Percentiles rank a stretch among this genome's conserved stretches.
These are phyloP conservation scores for Mesoclemmys tuberculata DNA, from an alignment of 2,113 vertebrate genomes.

Conservation along the genomic window DNA sequence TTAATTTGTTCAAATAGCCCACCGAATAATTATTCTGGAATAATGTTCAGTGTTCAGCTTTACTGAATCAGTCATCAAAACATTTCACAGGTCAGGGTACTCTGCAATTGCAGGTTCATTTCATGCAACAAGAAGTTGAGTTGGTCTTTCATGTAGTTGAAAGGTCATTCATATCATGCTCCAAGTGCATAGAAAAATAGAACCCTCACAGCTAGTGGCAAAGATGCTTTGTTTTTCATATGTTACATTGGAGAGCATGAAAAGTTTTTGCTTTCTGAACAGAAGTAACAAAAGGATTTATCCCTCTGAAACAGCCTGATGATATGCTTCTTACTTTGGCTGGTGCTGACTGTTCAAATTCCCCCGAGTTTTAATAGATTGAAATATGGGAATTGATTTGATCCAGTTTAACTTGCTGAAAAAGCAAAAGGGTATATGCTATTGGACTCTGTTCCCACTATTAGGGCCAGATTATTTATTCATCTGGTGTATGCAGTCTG, in stretches of 20 bases:
- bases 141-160: not conserved
- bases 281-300: not conserved
- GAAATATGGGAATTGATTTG: not conserved
- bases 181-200: fast-evolving
- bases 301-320: fast-evolving
- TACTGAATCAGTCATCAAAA: not conserved
- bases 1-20: not conserved
- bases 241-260: fast-evolving
- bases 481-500: no score
- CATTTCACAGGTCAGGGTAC: not conserved
- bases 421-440: not conserved
- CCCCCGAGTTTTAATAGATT: not conserved
- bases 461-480: not conserved
- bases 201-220: not conserved
- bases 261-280: not conserved
- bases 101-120: not conserved
- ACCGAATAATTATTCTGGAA: not conserved
- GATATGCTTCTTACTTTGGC: not conserved
- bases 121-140: not conserved
- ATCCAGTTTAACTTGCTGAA: not conserved
- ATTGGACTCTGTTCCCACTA: not conserved
- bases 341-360: not conserved
- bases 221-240: not conserved
- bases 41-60: not conserved
- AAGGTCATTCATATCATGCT: not conserved